phyloP scores from a whole-genome alignment of 2,888 invertebrate species.

The Volucella bombylans region DNA sequence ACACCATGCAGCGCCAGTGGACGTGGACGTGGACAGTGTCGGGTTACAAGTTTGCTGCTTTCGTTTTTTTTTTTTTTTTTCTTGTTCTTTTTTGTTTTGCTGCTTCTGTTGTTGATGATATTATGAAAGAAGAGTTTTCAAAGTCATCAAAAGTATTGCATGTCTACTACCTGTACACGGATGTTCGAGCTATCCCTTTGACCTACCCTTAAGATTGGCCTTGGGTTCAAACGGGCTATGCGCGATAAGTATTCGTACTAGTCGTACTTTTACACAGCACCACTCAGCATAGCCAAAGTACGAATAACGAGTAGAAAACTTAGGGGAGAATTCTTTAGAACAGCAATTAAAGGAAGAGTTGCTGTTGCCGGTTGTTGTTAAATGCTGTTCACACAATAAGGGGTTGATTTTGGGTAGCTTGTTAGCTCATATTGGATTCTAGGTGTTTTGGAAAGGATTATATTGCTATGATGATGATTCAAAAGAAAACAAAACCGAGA shows the following conservation, averaged over 20 bases:
- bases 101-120: slow-evolving; percentile 14
- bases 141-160: slow-evolving; percentile 63
- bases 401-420: slow-evolving; percentile 41
- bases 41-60: background rate
- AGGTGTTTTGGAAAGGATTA: slow-evolving; percentile 26
- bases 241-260: slow-evolving; percentile 27
- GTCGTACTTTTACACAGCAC: too few relatives aligned
- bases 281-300: too few relatives aligned
- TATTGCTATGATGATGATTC: slow-evolving; percentile 30
- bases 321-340: slow-evolving; percentile 41
- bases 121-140: slow-evolving; percentile 43
- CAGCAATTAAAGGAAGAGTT: slow-evolving; percentile 65
- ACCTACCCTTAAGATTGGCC: slow-evolving; percentile 68
- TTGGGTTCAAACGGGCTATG: slow-evolving; percentile 51
- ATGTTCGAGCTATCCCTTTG: slow-evolving; percentile 62
- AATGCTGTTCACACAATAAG: slow-evolving; percentile 35
- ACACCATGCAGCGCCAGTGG: slow-evolving; percentile 46
- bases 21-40: slow-evolving; percentile 5
- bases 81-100: background rate
- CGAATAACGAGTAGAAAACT: background rate
- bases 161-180: slow-evolving; percentile 53
- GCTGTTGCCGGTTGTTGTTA: background rate
- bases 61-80: background rate
- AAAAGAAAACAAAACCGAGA: slow-evolving; percentile 28
- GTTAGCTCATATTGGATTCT: slow-evolving; percentile 19